Evolutionary conservation across 30 jellyfish, hydroid and myxozoan genomes (phyloP).

Genomic region (Sanderia malayensis): DNA sequence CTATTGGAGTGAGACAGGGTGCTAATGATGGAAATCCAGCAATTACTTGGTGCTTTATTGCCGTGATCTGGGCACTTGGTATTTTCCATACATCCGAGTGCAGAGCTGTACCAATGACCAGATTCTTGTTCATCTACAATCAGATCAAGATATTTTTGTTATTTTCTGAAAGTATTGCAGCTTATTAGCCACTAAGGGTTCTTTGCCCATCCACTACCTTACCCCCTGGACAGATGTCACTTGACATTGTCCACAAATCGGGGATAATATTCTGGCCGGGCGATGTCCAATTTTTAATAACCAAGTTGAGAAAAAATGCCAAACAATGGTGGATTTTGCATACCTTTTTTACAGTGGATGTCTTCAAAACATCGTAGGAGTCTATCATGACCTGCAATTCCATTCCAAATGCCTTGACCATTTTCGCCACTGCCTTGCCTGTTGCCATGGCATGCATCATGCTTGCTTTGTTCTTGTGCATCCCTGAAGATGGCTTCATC

Average conservation of each 20-base stretch:
- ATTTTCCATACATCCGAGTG: not conserved
- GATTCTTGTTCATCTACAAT: slow-evolving; percentile 25
- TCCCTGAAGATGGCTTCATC: slow-evolving; percentile 66
- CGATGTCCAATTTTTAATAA: too few relatives aligned
- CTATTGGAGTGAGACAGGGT: slow-evolving; percentile 41
- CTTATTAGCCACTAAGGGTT: too few relatives aligned
- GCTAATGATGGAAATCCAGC: not conserved
- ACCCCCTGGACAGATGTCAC: not conserved
- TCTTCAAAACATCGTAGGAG: slow-evolving; percentile 40
- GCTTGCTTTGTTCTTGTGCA: not conserved
- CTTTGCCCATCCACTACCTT: not conserved
- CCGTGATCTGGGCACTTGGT: not conserved
- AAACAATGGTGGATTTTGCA: too few relatives aligned
- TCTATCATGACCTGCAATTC: slow-evolving; percentile 30
- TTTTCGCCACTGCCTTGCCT: slow-evolving; percentile 73
- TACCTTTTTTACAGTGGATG: slow-evolving; percentile 51
- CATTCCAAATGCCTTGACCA: slow-evolving; percentile 42
- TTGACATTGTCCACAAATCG: too few relatives aligned
- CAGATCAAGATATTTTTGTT: too few relatives aligned
- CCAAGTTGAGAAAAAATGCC: too few relatives aligned
- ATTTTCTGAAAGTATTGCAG: too few relatives aligned
- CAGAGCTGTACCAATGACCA: slow-evolving; percentile 29
- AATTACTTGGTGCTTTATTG: not conserved
- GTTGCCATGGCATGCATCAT: slow-evolving; percentile 24
- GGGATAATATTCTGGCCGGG: too few relatives aligned